Evolutionary conservation across 2,113 vertebrate genomes (phyloP).

Genomic region (Puma concolor): DNA sequence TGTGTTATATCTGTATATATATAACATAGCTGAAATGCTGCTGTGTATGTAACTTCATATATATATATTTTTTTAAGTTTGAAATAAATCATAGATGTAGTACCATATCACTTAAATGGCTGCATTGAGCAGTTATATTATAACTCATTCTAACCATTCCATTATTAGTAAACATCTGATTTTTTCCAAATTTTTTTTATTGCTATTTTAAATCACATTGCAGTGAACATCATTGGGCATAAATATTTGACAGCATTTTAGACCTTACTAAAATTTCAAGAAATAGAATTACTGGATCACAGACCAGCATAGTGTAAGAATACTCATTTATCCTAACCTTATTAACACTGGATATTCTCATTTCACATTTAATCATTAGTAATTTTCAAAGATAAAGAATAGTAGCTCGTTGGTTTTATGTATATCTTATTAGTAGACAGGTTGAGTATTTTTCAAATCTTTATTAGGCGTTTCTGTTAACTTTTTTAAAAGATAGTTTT

Average conservation of each 20-base stretch:
- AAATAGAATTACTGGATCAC: constrained; percentile 47
- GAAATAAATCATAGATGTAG: not conserved
- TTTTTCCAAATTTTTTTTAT: constrained; percentile 29
- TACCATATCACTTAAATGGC: constrained; percentile 43
- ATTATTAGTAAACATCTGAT: constrained; percentile 6
- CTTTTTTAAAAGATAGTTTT: constrained; percentile 27
- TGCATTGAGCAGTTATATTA: constrained; percentile 10
- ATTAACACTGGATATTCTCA: constrained; percentile 28
- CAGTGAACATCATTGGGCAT: constrained; percentile 26
- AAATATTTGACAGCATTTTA: constrained; percentile 35
- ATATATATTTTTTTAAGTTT: not conserved
- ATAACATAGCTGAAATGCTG: constrained; percentile 44
- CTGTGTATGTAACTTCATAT: constrained; percentile 39
- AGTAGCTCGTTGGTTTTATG: not conserved
- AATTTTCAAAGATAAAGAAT: constrained; percentile 48
- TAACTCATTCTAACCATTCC: constrained; percentile 31
- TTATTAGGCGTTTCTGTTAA: constrained; percentile 49
- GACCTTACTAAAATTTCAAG: constrained; percentile 58
- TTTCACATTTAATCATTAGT: constrained; percentile 54
- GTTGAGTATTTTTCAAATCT: constrained; percentile 36
- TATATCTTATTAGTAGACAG: constrained; percentile 48
- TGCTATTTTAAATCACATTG: constrained; percentile 31
- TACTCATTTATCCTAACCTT: constrained; percentile 30
- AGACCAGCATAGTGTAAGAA: constrained; percentile 16
- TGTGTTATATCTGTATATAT: not conserved